phyloP scores from a whole-genome alignment of 2,113 vertebrate genomes.

The Pteropus alecto region DNA sequence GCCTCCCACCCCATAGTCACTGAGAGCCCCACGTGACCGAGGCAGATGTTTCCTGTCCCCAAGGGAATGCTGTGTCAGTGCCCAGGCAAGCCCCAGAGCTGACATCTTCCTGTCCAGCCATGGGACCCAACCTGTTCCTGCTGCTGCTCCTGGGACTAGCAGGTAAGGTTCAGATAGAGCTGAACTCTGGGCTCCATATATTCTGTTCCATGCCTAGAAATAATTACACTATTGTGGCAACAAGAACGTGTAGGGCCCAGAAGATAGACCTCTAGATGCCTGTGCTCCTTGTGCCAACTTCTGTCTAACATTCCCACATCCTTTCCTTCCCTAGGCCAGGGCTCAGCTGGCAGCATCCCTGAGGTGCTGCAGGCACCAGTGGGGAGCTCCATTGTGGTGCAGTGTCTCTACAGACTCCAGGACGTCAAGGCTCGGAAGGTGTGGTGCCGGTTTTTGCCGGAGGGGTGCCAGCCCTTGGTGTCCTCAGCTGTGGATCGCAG shows the following conservation, averaged over 20 bases:
- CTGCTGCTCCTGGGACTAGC: constrained; percentile 35
- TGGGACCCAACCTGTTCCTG: constrained; percentile 37
- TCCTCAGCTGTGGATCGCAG: constrained; percentile 62
- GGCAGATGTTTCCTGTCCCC: constrained; percentile 60
- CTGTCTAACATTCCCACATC: too few relatives aligned
- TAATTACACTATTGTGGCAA: fast-evolving
- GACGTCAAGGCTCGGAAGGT: constrained; percentile 72
- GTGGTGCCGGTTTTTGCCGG: constrained; percentile 77
- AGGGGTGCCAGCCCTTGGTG: constrained; percentile 71
- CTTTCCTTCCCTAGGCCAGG: constrained; percentile 34
- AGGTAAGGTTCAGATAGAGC: constrained; percentile 47
- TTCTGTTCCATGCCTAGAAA: neutral
- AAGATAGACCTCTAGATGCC: neutral
- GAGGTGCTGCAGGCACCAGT: neutral
- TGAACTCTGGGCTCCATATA: neutral
- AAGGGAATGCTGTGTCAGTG: neutral
- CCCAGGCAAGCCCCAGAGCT: neutral
- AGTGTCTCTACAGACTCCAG: constrained; percentile 64
- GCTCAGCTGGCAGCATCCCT: fast-evolving
- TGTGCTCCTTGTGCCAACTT: neutral
- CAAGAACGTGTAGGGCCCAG: neutral
- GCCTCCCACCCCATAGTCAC: neutral
- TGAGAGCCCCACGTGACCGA: constrained; percentile 43
- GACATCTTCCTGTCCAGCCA: neutral
- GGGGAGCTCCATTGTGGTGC: constrained; percentile 53